Evolutionary conservation across 2,113 vertebrate species (phyloP).

Genomic region (Cyanistes caeruleus): DNA sequence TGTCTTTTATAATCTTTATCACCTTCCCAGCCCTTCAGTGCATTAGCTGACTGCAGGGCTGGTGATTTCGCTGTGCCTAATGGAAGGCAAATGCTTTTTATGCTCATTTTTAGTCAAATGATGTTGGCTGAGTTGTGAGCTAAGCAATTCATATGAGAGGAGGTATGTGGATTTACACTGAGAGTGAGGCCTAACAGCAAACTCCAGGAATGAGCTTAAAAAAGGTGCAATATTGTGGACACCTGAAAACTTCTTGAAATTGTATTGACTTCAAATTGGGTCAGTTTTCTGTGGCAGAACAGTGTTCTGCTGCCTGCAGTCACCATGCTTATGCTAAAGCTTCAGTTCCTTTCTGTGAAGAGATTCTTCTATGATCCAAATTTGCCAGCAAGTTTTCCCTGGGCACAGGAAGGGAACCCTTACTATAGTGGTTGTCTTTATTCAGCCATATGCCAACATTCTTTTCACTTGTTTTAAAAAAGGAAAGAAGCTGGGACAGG

Average conservation of each 20-base stretch:
- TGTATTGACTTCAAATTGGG: fast-evolving
- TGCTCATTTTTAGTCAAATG: background rate
- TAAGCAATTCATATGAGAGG: background rate
- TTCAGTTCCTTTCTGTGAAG: background rate
- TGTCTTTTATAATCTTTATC: fast-evolving
- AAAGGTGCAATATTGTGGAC: background rate
- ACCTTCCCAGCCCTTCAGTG: background rate
- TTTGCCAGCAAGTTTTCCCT: background rate
- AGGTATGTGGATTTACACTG: background rate
- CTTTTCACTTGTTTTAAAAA: background rate
- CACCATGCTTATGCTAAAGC: background rate
- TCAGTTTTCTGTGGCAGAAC: background rate
- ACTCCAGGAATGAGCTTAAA: background rate
- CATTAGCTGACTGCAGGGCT: background rate
- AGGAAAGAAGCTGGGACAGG: background rate
- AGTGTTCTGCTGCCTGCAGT: background rate
- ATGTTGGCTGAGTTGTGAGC: background rate
- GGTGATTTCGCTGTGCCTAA: background rate
- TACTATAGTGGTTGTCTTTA: background rate
- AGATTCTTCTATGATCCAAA: background rate
- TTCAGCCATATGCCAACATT: fast-evolving
- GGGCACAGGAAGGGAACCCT: background rate
- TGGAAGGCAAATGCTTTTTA: background rate
- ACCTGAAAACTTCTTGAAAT: background rate
- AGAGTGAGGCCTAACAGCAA: fast-evolving